Conservation (phyloP, 2,888 invertebrate species). For the Lamproptera curius region DNA sequence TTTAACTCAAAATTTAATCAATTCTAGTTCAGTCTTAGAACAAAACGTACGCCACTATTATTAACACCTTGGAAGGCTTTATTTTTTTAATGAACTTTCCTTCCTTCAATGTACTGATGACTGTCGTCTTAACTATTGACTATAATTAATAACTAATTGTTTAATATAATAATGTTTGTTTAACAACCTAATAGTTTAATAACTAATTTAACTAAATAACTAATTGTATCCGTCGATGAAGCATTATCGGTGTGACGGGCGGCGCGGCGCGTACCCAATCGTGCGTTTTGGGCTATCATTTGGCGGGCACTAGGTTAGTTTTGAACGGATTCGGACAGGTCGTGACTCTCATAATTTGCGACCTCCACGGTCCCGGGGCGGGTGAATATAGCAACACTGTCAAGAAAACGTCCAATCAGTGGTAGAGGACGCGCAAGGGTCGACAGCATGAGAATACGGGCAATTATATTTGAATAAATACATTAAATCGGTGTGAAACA, state of each 20-base stretch:
- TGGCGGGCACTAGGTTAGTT: slow-evolving; percentile 46
- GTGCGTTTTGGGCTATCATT: slow-evolving; percentile 57
- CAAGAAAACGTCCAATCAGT: too few species aligned
- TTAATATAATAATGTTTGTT: background rate
- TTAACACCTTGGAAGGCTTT: too few species aligned
- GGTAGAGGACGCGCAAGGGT: too few species aligned
- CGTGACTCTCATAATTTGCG: slow-evolving; percentile 49
- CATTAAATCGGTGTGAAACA: too few species aligned
- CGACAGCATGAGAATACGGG: too few species aligned
- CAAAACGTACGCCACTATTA: too few species aligned
- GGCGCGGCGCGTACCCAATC: slow-evolving; percentile 41
- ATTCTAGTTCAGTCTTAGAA: too few species aligned
- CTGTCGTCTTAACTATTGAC: background rate
- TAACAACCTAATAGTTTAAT: background rate
- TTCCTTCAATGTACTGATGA: background rate
- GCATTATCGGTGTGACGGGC: slow-evolving; percentile 35
- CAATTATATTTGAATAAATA: too few species aligned
- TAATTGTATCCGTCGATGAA: background rate
- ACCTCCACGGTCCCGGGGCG: slow-evolving; percentile 48
- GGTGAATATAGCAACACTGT: too few species aligned
- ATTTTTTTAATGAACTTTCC: too few species aligned
- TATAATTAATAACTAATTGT: background rate
- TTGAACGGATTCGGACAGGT: slow-evolving; percentile 43
- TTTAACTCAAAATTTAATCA: too few species aligned
- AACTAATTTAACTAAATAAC: background rate